phyloP scores from a whole-genome alignment of 2,888 invertebrate species.

The Sinopyrophorus schimmeli region DNA sequence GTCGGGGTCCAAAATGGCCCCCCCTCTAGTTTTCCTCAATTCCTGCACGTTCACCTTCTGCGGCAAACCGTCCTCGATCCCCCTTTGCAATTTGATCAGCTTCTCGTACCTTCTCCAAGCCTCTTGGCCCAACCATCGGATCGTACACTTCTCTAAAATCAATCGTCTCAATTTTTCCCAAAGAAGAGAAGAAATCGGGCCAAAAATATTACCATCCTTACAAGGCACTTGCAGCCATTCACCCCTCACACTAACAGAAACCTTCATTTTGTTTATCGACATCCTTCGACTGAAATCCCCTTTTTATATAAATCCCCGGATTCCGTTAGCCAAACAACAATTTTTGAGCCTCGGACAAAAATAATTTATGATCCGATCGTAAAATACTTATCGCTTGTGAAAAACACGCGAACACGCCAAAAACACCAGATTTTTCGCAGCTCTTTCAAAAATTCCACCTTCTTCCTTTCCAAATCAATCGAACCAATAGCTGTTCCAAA shows the following conservation, averaged over 20 bases:
- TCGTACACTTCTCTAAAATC: conserved; percentile 50
- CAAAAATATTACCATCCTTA: conserved; percentile 50
- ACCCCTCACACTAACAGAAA: conserved; percentile 59
- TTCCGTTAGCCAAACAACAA: too few relatives aligned
- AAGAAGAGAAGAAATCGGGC: neutral
- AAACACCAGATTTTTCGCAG: too few relatives aligned
- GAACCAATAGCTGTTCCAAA: too few relatives aligned
- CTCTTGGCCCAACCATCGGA: conserved; percentile 61
- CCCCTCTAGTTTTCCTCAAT: conserved; percentile 62
- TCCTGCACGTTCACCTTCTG: conserved; percentile 50
- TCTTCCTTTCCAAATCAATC: too few relatives aligned
- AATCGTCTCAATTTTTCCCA: too few relatives aligned
- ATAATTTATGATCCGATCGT: too few relatives aligned
- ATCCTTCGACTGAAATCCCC: too few relatives aligned
- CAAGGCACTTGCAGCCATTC: conserved; percentile 64
- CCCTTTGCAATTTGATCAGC: conserved; percentile 36
- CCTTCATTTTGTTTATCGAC: conserved; percentile 59
- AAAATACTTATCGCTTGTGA: too few relatives aligned
- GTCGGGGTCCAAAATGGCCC: conserved; percentile 61
- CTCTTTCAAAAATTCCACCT: too few relatives aligned
- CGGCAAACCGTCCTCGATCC: conserved; percentile 35
- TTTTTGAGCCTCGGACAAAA: too few relatives aligned
- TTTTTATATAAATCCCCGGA: too few relatives aligned
- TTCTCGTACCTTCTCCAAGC: conserved; percentile 56
- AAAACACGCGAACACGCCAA: too few relatives aligned